A percentile compares a stretch with the other conserved stretches of the same genome.
Conservation (phyloP, 1,140 invertebrate species). For the Leptestheria dahalacensis region DNA sequence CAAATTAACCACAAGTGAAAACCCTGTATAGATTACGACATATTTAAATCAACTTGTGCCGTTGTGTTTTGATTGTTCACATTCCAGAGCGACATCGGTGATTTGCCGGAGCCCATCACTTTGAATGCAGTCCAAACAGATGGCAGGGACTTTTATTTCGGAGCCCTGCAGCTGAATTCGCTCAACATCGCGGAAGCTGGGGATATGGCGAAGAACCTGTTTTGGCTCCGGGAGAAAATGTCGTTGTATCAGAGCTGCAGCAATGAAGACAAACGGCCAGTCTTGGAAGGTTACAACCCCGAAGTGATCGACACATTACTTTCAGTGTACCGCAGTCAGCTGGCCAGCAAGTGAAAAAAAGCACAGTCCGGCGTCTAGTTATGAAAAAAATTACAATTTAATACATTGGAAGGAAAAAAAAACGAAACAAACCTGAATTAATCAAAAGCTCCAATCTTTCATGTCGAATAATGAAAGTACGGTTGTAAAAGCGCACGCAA, state of each 20-base stretch:
- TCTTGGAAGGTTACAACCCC: slow-evolving; percentile 53
- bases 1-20: not conserved
- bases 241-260: slow-evolving; percentile 48
- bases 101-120: slow-evolving; percentile 56
- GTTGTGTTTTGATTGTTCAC: slow-evolving; percentile 17
- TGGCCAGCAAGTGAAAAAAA: not conserved
- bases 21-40: no score
- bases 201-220: slow-evolving; percentile 48
- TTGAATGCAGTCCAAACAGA: slow-evolving; percentile 65
- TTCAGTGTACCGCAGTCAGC: slow-evolving; percentile 54
- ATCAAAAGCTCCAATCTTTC: no score
- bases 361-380: not conserved
- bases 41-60: no score
- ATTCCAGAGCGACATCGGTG: slow-evolving; percentile 41
- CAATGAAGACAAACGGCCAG: slow-evolving; percentile 44
- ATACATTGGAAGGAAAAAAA: no score
- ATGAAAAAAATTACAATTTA: not conserved
- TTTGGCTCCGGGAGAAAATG: slow-evolving; percentile 49
- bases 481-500: no score
- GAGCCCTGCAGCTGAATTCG: slow-evolving; percentile 71
- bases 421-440: no score
- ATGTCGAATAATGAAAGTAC: no score
- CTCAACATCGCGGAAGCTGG: slow-evolving; percentile 38
- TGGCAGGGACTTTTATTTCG: slow-evolving; percentile 56
- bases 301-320: slow-evolving; percentile 58